Evolutionary conservation across 2,113 vertebrate genomes (phyloP).

Genomic region (Orycteropus afer): DNA sequence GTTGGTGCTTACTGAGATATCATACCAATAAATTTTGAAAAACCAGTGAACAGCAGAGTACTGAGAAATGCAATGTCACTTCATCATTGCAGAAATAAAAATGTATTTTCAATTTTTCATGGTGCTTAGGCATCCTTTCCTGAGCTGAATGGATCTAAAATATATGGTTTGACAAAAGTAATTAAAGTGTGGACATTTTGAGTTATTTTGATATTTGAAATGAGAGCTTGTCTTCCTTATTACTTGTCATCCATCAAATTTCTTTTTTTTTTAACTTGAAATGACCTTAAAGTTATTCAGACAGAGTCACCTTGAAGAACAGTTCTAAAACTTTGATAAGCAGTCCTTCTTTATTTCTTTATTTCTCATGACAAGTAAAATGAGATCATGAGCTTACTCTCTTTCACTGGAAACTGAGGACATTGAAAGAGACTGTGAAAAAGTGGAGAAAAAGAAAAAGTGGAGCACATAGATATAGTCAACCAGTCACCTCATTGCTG

Average conservation of each 20-base stretch:
- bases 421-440: not conserved
- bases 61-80: slow-evolving; percentile 69
- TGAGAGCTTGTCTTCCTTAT: slow-evolving; percentile 69
- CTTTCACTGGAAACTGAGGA: not conserved
- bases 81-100: slow-evolving; percentile 67
- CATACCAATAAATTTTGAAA: slow-evolving; percentile 77
- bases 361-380: slow-evolving; percentile 48
- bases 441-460: not conserved
- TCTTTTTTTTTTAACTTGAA: slow-evolving; percentile 58
- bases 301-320: slow-evolving; percentile 72
- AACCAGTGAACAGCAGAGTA: slow-evolving; percentile 48
- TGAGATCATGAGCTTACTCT: not conserved
- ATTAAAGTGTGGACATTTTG: slow-evolving; percentile 81
- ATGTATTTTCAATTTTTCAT: slow-evolving; percentile 82
- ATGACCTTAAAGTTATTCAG: slow-evolving; percentile 81
- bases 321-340: slow-evolving; percentile 72
- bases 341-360: slow-evolving; percentile 18
- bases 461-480: not conserved
- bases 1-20: slow-evolving; percentile 24
- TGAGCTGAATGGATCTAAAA: slow-evolving; percentile 77
- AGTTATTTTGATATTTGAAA: slow-evolving; percentile 83
- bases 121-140: slow-evolving; percentile 73
- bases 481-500: not conserved
- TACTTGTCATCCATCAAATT: slow-evolving; percentile 75
- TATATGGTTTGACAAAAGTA: slow-evolving; percentile 79